Conservation (phyloP, 2,888 invertebrate genomes). For the Acronicta leporina region DNA sequence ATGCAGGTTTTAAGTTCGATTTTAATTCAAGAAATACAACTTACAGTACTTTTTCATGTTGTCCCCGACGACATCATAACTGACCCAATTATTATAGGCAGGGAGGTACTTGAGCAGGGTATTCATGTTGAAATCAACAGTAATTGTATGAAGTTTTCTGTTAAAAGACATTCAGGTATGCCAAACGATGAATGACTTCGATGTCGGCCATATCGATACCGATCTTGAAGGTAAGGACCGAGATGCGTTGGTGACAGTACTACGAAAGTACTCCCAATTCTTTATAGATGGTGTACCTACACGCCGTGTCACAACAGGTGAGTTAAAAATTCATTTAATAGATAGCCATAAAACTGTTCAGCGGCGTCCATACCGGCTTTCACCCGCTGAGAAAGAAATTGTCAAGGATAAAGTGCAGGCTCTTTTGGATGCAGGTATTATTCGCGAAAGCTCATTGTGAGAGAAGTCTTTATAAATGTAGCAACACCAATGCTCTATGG, state of each 20-base stretch:
- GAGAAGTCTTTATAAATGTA: no score
- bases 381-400: constrained; percentile 44
- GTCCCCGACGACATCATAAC: constrained; percentile 7
- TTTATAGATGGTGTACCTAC: constrained; percentile 45
- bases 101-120: constrained; percentile 4
- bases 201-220: constrained; percentile 9
- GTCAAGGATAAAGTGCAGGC: constrained; percentile 50
- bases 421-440: constrained; percentile 50
- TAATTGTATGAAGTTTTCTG: neutral
- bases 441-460: constrained; percentile 55
- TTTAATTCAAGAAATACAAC: neutral
- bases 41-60: constrained; percentile 5
- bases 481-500: no score
- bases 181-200: neutral
- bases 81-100: constrained; percentile 14
- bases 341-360: constrained; percentile 44
- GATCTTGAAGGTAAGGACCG: constrained; percentile 10
- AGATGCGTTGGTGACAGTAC: constrained; percentile 3
- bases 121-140: constrained; percentile 1
- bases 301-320: constrained; percentile 38
- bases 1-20: neutral
- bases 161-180: neutral
- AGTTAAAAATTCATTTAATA: constrained; percentile 34
- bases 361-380: constrained; percentile 39
- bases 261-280: constrained; percentile 25